Conservation (phyloP, 23 tunicate species). For the Ascidia mentula region DNA sequence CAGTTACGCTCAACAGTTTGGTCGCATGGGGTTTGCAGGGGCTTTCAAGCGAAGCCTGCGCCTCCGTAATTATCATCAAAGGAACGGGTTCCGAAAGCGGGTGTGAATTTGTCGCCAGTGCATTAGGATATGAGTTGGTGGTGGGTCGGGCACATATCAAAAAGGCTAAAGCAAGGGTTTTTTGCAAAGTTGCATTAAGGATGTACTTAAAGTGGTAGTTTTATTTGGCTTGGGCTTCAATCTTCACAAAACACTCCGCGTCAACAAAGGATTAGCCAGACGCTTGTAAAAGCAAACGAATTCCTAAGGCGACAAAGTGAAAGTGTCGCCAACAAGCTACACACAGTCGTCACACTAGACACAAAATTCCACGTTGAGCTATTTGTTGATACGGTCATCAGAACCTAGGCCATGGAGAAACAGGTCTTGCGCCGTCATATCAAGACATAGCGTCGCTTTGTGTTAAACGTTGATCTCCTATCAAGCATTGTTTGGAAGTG, state of each 20-base stretch:
- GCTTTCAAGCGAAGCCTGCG: not conserved
- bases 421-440: no score
- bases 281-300: not conserved
- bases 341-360: no score
- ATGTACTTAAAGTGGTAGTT: not conserved
- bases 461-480: not conserved
- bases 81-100: not conserved
- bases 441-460: not conserved
- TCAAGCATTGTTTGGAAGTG: not conserved
- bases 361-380: no score
- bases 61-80: not conserved
- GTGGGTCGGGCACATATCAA: not conserved
- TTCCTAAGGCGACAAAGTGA: not conserved
- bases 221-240: not conserved
- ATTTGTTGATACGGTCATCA: no score
- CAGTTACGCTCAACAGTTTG: not conserved
- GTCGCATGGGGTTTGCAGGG: not conserved
- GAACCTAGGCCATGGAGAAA: no score
- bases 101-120: not conserved
- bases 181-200: not conserved
- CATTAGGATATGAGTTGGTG: not conserved
- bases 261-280: no score
- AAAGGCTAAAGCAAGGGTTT: not conserved
- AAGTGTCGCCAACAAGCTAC: conserved; percentile 1
- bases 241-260: not conserved